phyloP scores from a whole-genome alignment of 2,113 vertebrate genomes.

The Sphyrna mokarran region DNA sequence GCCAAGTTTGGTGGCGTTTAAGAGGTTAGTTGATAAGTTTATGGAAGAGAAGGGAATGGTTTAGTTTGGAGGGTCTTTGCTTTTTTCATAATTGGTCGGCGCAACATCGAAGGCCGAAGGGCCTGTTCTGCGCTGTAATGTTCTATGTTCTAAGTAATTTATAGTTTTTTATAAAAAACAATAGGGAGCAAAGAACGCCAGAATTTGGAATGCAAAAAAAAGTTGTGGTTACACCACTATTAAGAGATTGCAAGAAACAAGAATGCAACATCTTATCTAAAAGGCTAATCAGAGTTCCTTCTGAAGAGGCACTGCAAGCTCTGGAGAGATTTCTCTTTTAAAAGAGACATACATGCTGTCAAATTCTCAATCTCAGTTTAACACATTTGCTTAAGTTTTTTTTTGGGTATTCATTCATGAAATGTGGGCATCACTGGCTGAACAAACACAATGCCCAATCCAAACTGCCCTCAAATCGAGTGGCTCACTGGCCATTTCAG shows the following conservation, averaged over 20 bases:
- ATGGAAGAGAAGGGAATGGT: no score
- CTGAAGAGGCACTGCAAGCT: background rate
- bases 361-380: background rate
- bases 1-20: no score
- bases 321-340: background rate
- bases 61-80: no score
- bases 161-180: background rate
- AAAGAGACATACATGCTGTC: background rate
- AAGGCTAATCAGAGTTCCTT: background rate
- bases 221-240: background rate
- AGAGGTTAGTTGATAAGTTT: no score
- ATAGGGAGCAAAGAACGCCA: background rate
- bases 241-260: background rate
- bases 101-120: no score
- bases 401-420: background rate
- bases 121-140: no score
- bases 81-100: no score
- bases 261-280: background rate
- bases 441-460: no score
- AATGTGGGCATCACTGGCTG: no score
- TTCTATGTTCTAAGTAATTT: no score
- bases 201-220: background rate
- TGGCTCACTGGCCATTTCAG: no score
- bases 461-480: no score
- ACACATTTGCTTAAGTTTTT: background rate